Evolutionary conservation across 2,797 vertebrate genomes (phyloP), one percentile per base, ranked within the genome.

Genomic region (Echeneis naucrates): DNA sequence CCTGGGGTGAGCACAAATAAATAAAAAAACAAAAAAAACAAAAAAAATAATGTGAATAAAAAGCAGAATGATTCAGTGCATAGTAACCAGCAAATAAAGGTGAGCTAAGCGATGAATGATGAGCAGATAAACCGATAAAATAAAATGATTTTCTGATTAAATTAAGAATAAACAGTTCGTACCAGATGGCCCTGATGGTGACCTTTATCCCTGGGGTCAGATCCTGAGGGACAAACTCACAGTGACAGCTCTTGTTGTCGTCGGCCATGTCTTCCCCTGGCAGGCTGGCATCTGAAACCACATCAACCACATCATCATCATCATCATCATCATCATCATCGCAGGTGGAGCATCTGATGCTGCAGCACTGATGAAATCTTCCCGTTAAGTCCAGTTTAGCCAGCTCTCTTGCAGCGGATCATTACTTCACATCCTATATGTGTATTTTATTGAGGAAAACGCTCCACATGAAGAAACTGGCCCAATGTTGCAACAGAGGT

Each of bases 111-210:
- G 9, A 87, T 75, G 82, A 73, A 58, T 58, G 73, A 75, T 54
- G 35, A 64, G n/a, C 33, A 52, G 51, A 71, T 66, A 16, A 56
- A 38, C 17, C 19, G 23, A 60, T 19, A 3, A 50, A 66, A 37
- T 13, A 2, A 74, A 80, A 62, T 54, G 19, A 55, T 21, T 26
- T 4, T 44, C n/a, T 26, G 10, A 32, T 16, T 56, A 40, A 68
- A 47, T 1, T 24, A 7, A 60, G 26, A 63, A 42, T 32, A 19
- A 54, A 45, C 44, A 2, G 48, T 42, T 85, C 95, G 91, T 96
- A 99, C 98, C 98, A 99, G 86, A 99, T 95, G 4, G 97, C 97
- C 85, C 98, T 93, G 93, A 99, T 99, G 93, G 97, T 96, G 90
- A 97, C 96, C 95, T 99, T 99, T 73, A 99, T 93, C 62, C 97